Evolutionary conservation across 2,888 invertebrate genomes (phyloP).

Genomic region (Sepiola atlantica): DNA sequence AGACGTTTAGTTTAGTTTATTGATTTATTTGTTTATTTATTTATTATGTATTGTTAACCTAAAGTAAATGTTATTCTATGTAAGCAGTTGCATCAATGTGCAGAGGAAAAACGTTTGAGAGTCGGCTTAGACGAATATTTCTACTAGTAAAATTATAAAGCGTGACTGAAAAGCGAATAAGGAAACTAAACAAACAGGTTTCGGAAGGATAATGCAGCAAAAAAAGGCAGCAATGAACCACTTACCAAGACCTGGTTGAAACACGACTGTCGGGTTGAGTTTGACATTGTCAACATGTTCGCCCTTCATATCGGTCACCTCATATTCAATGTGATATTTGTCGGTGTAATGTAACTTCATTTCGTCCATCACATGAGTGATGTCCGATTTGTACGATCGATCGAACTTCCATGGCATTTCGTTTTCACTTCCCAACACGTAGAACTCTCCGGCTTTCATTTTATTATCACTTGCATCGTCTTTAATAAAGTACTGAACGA

Average conservation of each 20-base stretch:
- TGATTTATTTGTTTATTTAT: no score
- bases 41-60: no score
- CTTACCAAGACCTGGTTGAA: constrained; percentile 52
- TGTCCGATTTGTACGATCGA: constrained; percentile 50
- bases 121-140: no score
- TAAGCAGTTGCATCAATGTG: no score
- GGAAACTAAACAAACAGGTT: no score
- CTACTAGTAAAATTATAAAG: no score
- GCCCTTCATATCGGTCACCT: constrained; percentile 49
- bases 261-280: constrained; percentile 53
- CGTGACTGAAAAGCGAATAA: no score
- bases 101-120: no score
- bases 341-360: constrained; percentile 46
- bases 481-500: constrained; percentile 48
- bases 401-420: constrained; percentile 52
- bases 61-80: no score
- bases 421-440: constrained; percentile 49
- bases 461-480: constrained; percentile 1
- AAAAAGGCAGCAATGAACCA: no score
- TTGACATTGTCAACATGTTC: constrained; percentile 40
- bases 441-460: constrained; percentile 50
- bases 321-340: constrained; percentile 44
- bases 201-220: no score
- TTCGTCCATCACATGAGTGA: constrained; percentile 48
- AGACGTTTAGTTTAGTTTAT: no score